These are phyloP conservation scores for Thamnophis sirtalis DNA, from an alignment of 2,113 vertebrate genomes.

Conservation along the genomic window DNA sequence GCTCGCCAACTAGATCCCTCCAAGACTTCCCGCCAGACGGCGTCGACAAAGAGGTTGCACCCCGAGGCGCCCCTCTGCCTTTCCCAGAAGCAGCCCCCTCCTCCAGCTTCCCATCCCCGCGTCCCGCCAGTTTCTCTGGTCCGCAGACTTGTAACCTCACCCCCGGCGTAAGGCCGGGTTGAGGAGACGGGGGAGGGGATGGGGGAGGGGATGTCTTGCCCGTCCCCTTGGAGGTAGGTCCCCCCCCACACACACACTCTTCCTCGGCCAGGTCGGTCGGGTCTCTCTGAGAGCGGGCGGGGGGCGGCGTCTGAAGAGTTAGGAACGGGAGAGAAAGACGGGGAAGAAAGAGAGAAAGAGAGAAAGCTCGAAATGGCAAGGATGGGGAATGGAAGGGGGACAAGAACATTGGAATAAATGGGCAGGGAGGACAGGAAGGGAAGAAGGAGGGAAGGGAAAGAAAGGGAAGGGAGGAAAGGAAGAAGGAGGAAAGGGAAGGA, in stretches of 20 bases:
- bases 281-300: neutral
- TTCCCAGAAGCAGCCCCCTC: neutral
- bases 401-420: constrained; percentile 24
- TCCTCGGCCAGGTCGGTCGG: neutral
- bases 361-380: neutral
- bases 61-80: neutral
- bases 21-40: constrained; percentile 51
- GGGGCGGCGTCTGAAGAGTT: no score
- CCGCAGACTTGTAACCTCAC: neutral
- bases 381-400: constrained; percentile 23
- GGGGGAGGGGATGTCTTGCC: neutral
- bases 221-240: neutral
- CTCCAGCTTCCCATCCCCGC: neutral
- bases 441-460: no score
- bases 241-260: accelerated
- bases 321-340: no score
- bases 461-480: no score
- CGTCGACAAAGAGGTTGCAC: constrained; percentile 7
- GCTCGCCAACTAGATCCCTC: constrained; percentile 51
- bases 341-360: neutral
- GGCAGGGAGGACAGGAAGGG: neutral
- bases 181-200: neutral
- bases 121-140: neutral
- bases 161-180: neutral
- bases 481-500: accelerated